Base-by-base conservation (phyloP, 2,888 invertebrate genomes). In the Seira musarum region DNA sequence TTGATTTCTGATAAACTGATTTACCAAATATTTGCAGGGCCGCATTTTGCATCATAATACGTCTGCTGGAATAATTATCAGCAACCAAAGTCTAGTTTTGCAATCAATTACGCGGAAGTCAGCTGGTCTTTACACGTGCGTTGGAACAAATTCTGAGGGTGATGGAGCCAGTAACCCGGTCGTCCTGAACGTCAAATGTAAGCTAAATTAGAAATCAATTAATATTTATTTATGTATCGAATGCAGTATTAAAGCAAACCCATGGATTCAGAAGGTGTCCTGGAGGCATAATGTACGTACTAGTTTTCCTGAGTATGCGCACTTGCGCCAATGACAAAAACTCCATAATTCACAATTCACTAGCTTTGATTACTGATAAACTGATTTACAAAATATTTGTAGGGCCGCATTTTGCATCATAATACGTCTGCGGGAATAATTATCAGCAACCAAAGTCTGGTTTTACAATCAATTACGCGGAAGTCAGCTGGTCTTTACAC, bases 11-110 rank as follows among this genome's bases (percentile, higher is more conserved):
- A n/a, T n/a, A n/a, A n/a, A n/a, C 19, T 68, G 15, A 49, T n/a
- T n/a, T n/a, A n/a, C n/a, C n/a, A n/a, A n/a, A n/a, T n/a, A n/a
- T n/a, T 71, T 83, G 21, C 90, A 96, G 96, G 93, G 93, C 25
- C 92, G 92, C 87, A 92, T 93, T 87, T 91, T 96, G 87, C 93
- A 93, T 88, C 95, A 95, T 89, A 96, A 95, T 88, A 91, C 93
- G 1, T 92, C 93, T 76, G 92, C 93, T 5, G 96, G 96, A 57
- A 93, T 95, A 75, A 94, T 96, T 85, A 93, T 96, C 79, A 95
- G 95, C 89, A 95, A 96, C 90, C 96, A 96, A 89, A 95, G 95
- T 88, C 90, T 96, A 80, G 96, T 96, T n/a, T 91, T 96, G 87
- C 96, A 96, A 90, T 93, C 93, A 85, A 95, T 96, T 82, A 93